These are phyloP conservation scores for Macquaria australasica DNA, from an alignment of 2,113 vertebrate species.

Conservation along the genomic window DNA sequence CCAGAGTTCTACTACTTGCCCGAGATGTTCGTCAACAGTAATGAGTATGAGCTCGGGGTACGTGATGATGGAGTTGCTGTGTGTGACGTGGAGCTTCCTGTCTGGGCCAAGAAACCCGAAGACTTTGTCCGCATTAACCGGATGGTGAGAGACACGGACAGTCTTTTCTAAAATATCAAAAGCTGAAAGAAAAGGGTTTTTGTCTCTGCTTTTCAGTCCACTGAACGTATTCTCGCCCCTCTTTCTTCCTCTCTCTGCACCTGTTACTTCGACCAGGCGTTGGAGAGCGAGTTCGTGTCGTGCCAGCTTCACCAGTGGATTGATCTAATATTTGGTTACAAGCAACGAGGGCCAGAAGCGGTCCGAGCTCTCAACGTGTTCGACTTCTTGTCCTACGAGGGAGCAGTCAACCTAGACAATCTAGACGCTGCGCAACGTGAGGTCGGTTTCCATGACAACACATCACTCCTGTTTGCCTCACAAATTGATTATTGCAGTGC, in stretches of 20 bases:
- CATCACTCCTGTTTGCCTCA: neutral
- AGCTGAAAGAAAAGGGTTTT: neutral
- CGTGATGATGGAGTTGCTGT: slow-evolving; percentile 91
- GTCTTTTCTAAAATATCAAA: neutral
- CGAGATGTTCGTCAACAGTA: slow-evolving; percentile 99
- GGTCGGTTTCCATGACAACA: slow-evolving; percentile 83
- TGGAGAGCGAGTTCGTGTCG: slow-evolving; percentile 98
- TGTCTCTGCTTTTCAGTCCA: too few relatives aligned
- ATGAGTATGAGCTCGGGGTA: slow-evolving; percentile 92
- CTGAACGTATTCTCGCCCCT: neutral
- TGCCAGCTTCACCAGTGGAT: slow-evolving; percentile 99
- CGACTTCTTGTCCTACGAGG: slow-evolving; percentile 96
- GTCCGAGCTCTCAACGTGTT: slow-evolving; percentile 97
- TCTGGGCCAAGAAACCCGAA: slow-evolving; percentile 98
- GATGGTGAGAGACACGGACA: slow-evolving; percentile 88
- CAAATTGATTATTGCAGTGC: neutral
- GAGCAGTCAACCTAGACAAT: slow-evolving; percentile 93
- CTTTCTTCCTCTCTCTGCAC: neutral
- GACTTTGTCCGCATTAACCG: slow-evolving; percentile 99
- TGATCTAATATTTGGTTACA: slow-evolving; percentile 98
- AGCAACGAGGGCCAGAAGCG: slow-evolving; percentile 96
- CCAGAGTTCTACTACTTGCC: slow-evolving; percentile 99
- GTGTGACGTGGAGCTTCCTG: slow-evolving; percentile 94
- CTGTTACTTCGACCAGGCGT: slow-evolving; percentile 84
- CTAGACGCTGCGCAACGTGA: slow-evolving; percentile 92